A percentile compares a stretch with the other conserved stretches of the same genome.
Evolutionary conservation across 2,888 invertebrate genomes (phyloP).

Genomic region (Orthosia incerta): DNA sequence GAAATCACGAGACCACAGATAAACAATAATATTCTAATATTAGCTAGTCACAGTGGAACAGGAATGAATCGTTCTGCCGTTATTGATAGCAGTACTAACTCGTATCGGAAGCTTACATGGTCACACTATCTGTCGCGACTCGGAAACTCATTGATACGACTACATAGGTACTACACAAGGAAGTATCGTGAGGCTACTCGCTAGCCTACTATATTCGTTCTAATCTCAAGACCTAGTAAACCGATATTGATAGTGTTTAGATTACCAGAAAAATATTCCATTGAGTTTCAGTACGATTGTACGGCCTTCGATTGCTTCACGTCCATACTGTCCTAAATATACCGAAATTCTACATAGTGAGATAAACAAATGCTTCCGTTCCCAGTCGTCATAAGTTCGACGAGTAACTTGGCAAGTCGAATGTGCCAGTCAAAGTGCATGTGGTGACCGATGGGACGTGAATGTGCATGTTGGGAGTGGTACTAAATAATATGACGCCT

Average conservation of each 20-base stretch:
- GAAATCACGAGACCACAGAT: background rate
- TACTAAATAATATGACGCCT: conserved; percentile 54
- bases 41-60: background rate
- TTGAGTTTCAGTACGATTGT: background rate
- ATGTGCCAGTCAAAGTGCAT: conserved; percentile 54
- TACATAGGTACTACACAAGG: conserved; percentile 13
- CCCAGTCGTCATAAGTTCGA: conserved; percentile 14
- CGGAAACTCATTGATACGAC: conserved; percentile 45
- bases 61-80: conserved; percentile 16
- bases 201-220: conserved; percentile 16
- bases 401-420: conserved; percentile 43
- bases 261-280: conserved; percentile 4
- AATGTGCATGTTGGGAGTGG: conserved; percentile 21
- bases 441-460: conserved; percentile 31
- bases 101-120: conserved; percentile 57
- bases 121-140: conserved; percentile 47
- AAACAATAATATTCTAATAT: conserved; percentile 10
- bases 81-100: conserved; percentile 35
- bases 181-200: conserved; percentile 26
- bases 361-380: conserved; percentile 12
- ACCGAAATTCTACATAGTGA: background rate
- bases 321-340: conserved; percentile 3
- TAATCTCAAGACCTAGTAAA: conserved; percentile 25
- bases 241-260: background rate
- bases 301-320: conserved; percentile 21